These are phyloP conservation scores for Sussaba pulchella DNA, from an alignment of 2,888 invertebrate species.

Conservation along the genomic window DNA sequence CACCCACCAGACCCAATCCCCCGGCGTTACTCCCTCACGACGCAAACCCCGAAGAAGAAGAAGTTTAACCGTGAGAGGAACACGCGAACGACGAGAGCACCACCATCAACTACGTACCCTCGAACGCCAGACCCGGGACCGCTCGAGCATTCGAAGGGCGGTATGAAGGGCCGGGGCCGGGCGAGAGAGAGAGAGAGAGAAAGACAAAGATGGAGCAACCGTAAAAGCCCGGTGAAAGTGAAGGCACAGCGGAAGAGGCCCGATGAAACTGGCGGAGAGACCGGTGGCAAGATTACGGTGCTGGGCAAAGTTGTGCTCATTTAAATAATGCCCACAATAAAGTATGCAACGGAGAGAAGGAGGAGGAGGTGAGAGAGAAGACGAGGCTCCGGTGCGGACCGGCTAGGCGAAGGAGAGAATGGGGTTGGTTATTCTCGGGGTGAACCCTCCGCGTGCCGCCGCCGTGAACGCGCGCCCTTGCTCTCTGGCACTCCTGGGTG, in stretches of 20 bases:
- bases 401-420: no score
- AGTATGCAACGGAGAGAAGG: slow-evolving; percentile 73
- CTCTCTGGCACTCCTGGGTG: slow-evolving; percentile 72
- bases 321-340: slow-evolving; percentile 82
- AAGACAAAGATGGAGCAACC: no score
- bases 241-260: slow-evolving; percentile 48
- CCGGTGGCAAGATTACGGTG: slow-evolving; percentile 76
- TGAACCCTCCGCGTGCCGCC: slow-evolving; percentile 50
- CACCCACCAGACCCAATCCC: slow-evolving; percentile 63
- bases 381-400: slow-evolving; percentile 34
- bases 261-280: slow-evolving; percentile 62
- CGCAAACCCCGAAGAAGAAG: neutral
- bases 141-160: slow-evolving; percentile 39
- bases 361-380: slow-evolving; percentile 24
- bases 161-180: neutral
- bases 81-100: slow-evolving; percentile 23
- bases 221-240: slow-evolving; percentile 70
- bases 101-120: slow-evolving; percentile 40
- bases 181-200: slow-evolving; percentile 52
- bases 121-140: slow-evolving; percentile 24
- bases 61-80: slow-evolving; percentile 39
- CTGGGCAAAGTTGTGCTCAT: slow-evolving; percentile 78
- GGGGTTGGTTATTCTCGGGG: slow-evolving; percentile 64
- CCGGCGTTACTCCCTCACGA: slow-evolving; percentile 53
- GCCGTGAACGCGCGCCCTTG: slow-evolving; percentile 16